These are phyloP conservation scores for Heterohyrax brucei DNA, from an alignment of 2,797 vertebrate species.

Conservation along the genomic window DNA sequence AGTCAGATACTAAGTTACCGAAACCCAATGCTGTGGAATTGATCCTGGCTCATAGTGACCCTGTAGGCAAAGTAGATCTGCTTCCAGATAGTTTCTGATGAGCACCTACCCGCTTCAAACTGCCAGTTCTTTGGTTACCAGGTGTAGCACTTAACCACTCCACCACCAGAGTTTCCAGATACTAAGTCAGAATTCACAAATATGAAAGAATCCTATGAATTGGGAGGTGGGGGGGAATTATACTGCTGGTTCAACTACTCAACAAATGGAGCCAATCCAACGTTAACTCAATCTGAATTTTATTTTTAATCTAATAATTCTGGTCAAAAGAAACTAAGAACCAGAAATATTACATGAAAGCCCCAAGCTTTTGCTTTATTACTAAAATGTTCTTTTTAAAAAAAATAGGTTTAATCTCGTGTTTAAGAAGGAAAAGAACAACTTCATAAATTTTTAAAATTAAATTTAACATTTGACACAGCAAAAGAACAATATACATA, in stretches of 20 bases:
- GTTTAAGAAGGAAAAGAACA: neutral
- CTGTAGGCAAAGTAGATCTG: too few species aligned
- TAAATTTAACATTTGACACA: conserved; percentile 51
- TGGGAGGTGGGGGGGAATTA: neutral
- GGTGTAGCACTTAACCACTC: too few species aligned
- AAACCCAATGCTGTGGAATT: too few species aligned
- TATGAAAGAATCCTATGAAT: neutral
- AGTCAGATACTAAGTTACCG: too few species aligned
- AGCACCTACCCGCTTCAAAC: too few species aligned
- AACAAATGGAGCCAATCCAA: neutral
- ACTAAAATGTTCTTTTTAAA: conserved; percentile 9
- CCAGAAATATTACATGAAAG: neutral
- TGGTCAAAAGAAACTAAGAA: conserved; percentile 59
- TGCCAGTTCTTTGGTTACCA: too few species aligned
- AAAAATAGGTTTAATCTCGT: neutral
- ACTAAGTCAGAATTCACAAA: neutral
- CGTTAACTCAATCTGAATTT: conserved; percentile 19
- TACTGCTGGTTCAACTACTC: neutral
- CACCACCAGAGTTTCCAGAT: too few species aligned
- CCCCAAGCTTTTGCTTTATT: conserved; percentile 1
- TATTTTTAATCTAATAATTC: neutral
- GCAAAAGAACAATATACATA: conserved; percentile 38
- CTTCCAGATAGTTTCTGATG: too few species aligned
- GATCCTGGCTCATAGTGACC: too few species aligned
- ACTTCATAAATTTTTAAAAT: conserved; percentile 43